Base-by-base conservation (phyloP, 2,888 invertebrate genomes). In the Perizoma flavofasciatum region DNA sequence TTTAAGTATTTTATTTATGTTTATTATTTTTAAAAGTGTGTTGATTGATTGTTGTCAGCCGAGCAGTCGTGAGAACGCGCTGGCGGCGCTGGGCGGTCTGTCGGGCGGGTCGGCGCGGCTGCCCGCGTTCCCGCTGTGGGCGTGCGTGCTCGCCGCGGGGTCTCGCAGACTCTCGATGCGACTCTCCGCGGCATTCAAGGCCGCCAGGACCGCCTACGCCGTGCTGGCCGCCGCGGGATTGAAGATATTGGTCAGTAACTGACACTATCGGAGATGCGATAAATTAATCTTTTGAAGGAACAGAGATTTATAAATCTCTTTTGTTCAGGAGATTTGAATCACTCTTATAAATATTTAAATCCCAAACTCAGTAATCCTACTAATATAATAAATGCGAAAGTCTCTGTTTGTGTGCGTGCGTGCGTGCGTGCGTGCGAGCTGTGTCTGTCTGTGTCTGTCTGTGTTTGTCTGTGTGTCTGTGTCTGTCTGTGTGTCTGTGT, bases 121-220 rank as follows among this genome's bases (percentile, higher is more conserved):
- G 46, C 94, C 95, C 40, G 96, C 97, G 41, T 88, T 98, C 57
- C 96, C 98, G 3, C 87, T 98, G 55, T 98, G 98, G 98, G 94
- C 96, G 33, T 94, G 95, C 54, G 86, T 97, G 51, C 95, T 96
- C 68, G 94, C 94, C 7, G 92, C 95, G 5, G 96, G 96, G 4
- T 93, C 95, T 40, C 95, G 96, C 57, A 94, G 95, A 0, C 94
- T 98, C 9, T 93, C 95, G 49, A 88, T 93, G 41, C 93, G 96
- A 33, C 94, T 98, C 61, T 92, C 94, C 65, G 94, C 94, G 67
- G 96, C 97, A 66, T 97, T 97, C 72, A 64, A 81, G 0, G 65
- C 84, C 5, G 88, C 89, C 0, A 47, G 87, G 0, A 77, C 81
- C 0, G 81, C 82, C 5, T 75, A 81, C 44, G 74, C 76, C 47